Conservation (phyloP, 2,113 vertebrate species). For the Caranx ignobilis region DNA sequence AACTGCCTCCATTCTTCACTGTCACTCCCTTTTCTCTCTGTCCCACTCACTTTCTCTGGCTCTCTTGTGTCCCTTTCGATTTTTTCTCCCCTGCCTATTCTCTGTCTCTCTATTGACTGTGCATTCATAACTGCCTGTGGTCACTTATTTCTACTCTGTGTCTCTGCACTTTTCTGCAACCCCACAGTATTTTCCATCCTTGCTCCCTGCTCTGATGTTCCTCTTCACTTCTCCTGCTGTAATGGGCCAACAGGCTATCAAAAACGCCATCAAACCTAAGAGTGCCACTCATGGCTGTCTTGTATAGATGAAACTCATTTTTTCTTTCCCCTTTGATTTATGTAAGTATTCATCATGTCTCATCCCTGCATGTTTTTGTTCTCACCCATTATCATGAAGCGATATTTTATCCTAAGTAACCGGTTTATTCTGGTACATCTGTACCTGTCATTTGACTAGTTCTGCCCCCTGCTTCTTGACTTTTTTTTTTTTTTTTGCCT, state of each 20-base stretch:
- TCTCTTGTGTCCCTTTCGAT: slow-evolving; percentile 70
- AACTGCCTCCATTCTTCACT: slow-evolving; percentile 85
- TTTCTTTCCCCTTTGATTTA: slow-evolving; percentile 32
- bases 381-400: slow-evolving; percentile 24
- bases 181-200: slow-evolving; percentile 31
- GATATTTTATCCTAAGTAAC: slow-evolving; percentile 35
- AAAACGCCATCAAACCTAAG: slow-evolving; percentile 23
- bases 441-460: slow-evolving; percentile 54
- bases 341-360: slow-evolving; percentile 8
- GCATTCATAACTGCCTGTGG: slow-evolving; percentile 69
- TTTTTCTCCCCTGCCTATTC: slow-evolving; percentile 60
- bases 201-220: slow-evolving; percentile 31
- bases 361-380: slow-evolving; percentile 30
- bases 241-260: slow-evolving; percentile 40
- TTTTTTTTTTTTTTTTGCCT: slow-evolving; percentile 25
- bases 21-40: slow-evolving; percentile 71
- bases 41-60: slow-evolving; percentile 68
- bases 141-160: slow-evolving; percentile 48
- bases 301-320: slow-evolving; percentile 4
- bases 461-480: slow-evolving; percentile 39
- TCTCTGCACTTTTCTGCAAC: slow-evolving; percentile 24
- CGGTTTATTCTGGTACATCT: slow-evolving; percentile 44
- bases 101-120: slow-evolving; percentile 68
- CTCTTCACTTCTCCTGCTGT: slow-evolving; percentile 31
- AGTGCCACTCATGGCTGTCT: slow-evolving; percentile 25